Evolutionary conservation across 2,113 vertebrate species (phyloP).

Genomic region (Castor canadensis): DNA sequence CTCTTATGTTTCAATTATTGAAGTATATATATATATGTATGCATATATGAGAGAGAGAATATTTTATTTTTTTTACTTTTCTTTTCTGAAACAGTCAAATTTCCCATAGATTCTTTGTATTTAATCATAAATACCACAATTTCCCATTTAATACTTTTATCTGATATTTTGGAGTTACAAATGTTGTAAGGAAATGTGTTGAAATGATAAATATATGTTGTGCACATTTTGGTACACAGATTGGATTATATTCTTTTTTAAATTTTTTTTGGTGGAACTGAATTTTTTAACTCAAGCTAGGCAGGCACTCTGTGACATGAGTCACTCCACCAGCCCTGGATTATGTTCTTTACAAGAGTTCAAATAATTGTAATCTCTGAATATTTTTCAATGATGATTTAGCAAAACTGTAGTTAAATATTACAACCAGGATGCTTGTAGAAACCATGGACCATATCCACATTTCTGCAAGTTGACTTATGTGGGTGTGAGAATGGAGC

Average conservation of each 20-base stretch:
- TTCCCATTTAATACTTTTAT: neutral
- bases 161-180: neutral
- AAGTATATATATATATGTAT: no score
- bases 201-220: neutral
- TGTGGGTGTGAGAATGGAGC: neutral
- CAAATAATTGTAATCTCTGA: neutral
- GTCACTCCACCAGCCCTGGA: no score
- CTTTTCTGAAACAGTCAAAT: neutral
- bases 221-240: neutral
- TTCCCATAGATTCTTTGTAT: neutral
- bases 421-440: neutral
- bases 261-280: no score
- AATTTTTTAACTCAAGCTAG: no score
- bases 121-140: neutral
- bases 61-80: neutral
- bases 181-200: neutral
- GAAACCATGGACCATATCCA: neutral
- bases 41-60: neutral
- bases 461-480: neutral
- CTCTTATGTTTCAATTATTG: neutral
- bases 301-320: no score
- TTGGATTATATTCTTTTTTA: neutral
- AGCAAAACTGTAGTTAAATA: neutral
- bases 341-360: no score
- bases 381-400: neutral